Percentiles rank a stretch among this genome's conserved stretches.
phyloP scores from a whole-genome alignment of 2,113 vertebrate genomes.

The Ardeotis arabs region DNA sequence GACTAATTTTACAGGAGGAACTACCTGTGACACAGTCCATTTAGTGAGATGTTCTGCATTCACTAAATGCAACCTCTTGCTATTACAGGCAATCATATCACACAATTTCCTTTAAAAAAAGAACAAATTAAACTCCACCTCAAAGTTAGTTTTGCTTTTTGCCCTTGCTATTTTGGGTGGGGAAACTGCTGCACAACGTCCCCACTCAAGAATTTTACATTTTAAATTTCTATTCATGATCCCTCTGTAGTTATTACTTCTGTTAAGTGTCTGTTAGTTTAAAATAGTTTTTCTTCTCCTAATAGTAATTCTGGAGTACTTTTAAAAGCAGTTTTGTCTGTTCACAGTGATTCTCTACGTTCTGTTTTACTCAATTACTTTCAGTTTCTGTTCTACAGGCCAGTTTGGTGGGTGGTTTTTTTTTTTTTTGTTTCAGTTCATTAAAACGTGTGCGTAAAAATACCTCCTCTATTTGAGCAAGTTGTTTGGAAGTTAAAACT shows the following conservation, averaged over 20 bases:
- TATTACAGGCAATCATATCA: not conserved
- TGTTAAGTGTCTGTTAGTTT: not conserved
- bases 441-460: not conserved
- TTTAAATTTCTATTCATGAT: not conserved
- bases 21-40: not conserved
- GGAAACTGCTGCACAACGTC: not conserved
- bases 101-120: not conserved
- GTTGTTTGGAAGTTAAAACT: not conserved
- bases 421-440: not conserved
- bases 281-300: not conserved
- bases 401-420: not conserved
- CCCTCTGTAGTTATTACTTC: not conserved
- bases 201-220: not conserved
- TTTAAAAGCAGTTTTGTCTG: not conserved
- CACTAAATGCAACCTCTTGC: not conserved
- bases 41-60: not conserved
- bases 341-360: not conserved
- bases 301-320: not conserved
- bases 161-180: not conserved
- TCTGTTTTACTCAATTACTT: conserved; percentile 6
- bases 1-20: not conserved
- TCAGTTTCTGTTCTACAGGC: conserved; percentile 24
- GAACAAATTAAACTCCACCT: not conserved
- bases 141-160: not conserved
- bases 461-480: not conserved